Evolutionary conservation across 2,888 invertebrate genomes (phyloP).

Genomic region (Hirtodrosophila trivittata): DNA sequence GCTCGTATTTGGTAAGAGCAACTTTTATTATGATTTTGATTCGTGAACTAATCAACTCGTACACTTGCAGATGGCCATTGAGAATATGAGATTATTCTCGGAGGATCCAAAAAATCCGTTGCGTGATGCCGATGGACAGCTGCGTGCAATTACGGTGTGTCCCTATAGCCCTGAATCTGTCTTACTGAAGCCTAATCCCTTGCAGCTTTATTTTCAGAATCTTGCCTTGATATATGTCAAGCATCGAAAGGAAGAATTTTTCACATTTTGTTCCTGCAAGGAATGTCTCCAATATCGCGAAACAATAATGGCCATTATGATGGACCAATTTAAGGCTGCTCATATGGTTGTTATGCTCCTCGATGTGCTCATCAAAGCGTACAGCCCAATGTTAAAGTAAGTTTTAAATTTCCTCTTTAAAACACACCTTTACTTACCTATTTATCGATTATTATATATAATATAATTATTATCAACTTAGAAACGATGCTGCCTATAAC

Average conservation of each 20-base stretch:
- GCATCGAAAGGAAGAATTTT: constrained; percentile 81
- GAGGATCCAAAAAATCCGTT: constrained; percentile 71
- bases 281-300: constrained; percentile 83
- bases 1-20: constrained; percentile 70
- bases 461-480: constrained; percentile 22
- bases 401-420: constrained; percentile 12
- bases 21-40: neutral
- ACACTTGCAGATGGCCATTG: constrained; percentile 64
- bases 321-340: constrained; percentile 83
- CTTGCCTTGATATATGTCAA: constrained; percentile 80
- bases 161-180: constrained; percentile 17
- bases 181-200: constrained; percentile 62
- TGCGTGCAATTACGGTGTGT: constrained; percentile 77
- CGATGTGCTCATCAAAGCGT: constrained; percentile 81
- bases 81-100: constrained; percentile 68
- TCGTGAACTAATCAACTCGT: neutral
- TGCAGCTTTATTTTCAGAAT: constrained; percentile 77
- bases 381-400: constrained; percentile 82
- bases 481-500: constrained; percentile 81
- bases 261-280: constrained; percentile 82
- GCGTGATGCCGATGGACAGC: constrained; percentile 69
- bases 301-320: constrained; percentile 82
- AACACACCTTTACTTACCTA: neutral
- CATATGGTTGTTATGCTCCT: constrained; percentile 82
- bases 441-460: no score